Conservation (phyloP, 64 coral and sea anemone species). For the Orbicella faveolata region DNA sequence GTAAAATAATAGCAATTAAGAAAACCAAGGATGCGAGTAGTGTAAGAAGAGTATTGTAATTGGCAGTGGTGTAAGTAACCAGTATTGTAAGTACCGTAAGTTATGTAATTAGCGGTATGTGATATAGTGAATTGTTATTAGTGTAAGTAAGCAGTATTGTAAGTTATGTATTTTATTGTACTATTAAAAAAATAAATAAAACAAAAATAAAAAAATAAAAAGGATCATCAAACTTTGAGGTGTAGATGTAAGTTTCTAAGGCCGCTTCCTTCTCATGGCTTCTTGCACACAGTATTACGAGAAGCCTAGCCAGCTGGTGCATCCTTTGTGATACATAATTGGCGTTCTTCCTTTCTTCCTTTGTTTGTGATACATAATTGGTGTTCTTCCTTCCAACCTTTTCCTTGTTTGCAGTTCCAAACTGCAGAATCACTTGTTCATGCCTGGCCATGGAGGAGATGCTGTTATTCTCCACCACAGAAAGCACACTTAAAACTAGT, state of each 20-base stretch:
- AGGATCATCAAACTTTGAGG: not conserved
- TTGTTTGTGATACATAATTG: not conserved
- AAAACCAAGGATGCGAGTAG: too few species aligned
- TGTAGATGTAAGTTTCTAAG: not conserved
- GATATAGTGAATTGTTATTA: too few species aligned
- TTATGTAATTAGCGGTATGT: too few species aligned
- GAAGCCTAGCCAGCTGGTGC: slow-evolving; percentile 19
- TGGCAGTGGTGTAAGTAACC: too few species aligned
- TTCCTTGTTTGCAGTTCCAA: not conserved
- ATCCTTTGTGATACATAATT: slow-evolving; percentile 18
- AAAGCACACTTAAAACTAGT: not conserved
- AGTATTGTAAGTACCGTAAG: too few species aligned
- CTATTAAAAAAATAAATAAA: not conserved
- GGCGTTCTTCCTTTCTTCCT: not conserved
- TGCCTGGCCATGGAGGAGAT: not conserved
- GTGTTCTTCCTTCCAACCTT: slow-evolving; percentile 10
- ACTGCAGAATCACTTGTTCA: not conserved
- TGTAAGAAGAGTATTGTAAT: too few species aligned
- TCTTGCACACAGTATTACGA: not conserved
- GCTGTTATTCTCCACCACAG: not conserved
- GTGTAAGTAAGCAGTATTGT: not conserved
- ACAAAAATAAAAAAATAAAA: too few species aligned
- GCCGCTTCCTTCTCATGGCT: not conserved
- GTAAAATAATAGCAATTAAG: too few species aligned
- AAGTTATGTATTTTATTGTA: not conserved